Percentiles rank a stretch among this genome's conserved stretches.
phyloP scores from a whole-genome alignment of 2,888 invertebrate genomes.

The Amphipoea lucens region DNA sequence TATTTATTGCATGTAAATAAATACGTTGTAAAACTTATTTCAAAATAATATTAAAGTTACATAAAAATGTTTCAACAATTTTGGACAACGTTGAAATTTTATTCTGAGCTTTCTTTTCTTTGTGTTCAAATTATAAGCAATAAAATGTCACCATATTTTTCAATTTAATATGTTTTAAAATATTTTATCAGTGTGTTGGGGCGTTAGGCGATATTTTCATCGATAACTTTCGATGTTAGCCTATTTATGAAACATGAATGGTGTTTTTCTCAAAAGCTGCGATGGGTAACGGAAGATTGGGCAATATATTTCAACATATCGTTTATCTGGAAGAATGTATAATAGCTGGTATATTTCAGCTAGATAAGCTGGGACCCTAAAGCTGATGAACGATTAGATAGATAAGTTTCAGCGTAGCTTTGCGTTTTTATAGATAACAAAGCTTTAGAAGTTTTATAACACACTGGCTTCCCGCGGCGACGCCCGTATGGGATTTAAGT shows the following conservation, averaged over 20 bases:
- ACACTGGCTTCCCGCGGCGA: too few relatives aligned
- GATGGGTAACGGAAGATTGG: slow-evolving; percentile 53
- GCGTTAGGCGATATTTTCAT: slow-evolving; percentile 51
- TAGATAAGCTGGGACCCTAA: slow-evolving; percentile 29
- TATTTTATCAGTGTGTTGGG: slow-evolving; percentile 60
- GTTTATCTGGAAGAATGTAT: slow-evolving; percentile 48
- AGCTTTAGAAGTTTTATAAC: background rate
- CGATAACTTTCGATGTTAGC: slow-evolving; percentile 52
- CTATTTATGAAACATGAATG: slow-evolving; percentile 56
- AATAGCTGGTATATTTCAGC: slow-evolving; percentile 42
- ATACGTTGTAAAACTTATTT: slow-evolving; percentile 50
- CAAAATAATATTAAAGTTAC: slow-evolving; percentile 46
- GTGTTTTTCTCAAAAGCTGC: slow-evolving; percentile 52
- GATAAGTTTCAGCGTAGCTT: slow-evolving; percentile 14
- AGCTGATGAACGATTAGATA: slow-evolving; percentile 22
- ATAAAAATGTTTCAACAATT: slow-evolving; percentile 50
- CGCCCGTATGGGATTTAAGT: too few relatives aligned
- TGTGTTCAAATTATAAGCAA: slow-evolving; percentile 58
- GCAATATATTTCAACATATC: slow-evolving; percentile 50
- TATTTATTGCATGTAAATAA: slow-evolving; percentile 66
- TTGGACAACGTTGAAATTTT: slow-evolving; percentile 42
- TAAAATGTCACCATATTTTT: slow-evolving; percentile 68
- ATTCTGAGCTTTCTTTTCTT: slow-evolving; percentile 59
- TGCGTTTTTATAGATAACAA: slow-evolving; percentile 2
- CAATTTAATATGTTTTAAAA: slow-evolving; percentile 64